These are phyloP conservation scores for Electrophaes corylata DNA, from an alignment of 2,888 invertebrate genomes.

Conservation along the genomic window DNA sequence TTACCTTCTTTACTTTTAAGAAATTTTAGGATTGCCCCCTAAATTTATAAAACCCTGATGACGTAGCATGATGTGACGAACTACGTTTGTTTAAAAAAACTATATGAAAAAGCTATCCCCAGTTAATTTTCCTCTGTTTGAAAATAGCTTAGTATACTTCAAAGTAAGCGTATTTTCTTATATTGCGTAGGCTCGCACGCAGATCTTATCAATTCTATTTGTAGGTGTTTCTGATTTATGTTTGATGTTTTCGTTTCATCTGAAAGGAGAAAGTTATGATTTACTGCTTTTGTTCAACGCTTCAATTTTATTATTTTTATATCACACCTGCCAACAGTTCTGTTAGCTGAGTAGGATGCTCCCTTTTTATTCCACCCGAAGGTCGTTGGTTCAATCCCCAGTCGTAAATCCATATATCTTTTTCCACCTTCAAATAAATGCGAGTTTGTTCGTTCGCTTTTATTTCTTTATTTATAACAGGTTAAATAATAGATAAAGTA, in stretches of 20 bases:
- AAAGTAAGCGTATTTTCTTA: neutral
- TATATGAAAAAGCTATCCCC: too few relatives aligned
- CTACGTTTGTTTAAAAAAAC: too few relatives aligned
- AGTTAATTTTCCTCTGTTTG: too few relatives aligned
- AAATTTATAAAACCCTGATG: too few relatives aligned
- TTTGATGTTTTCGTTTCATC: slow-evolving; percentile 3
- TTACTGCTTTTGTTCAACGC: neutral
- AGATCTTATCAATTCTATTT: slow-evolving; percentile 12
- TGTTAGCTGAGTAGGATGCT: neutral
- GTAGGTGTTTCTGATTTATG: slow-evolving; percentile 10
- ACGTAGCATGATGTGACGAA: too few relatives aligned
- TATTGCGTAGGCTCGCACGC: slow-evolving; percentile 3
- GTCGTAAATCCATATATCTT: neutral
- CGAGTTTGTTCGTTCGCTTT: too few relatives aligned
- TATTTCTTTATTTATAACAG: too few relatives aligned
- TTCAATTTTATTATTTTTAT: slow-evolving; percentile 1
- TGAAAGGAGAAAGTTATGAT: neutral
- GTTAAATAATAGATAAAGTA: too few relatives aligned
- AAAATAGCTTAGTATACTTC: too few relatives aligned
- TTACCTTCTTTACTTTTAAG: too few relatives aligned
- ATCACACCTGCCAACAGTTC: neutral
- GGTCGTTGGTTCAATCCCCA: neutral
- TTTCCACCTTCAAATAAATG: too few relatives aligned
- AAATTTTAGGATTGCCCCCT: too few relatives aligned
- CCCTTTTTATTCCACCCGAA: neutral